Conservation (phyloP, 2,797 vertebrate genomes). For the Natrix natrix region DNA sequence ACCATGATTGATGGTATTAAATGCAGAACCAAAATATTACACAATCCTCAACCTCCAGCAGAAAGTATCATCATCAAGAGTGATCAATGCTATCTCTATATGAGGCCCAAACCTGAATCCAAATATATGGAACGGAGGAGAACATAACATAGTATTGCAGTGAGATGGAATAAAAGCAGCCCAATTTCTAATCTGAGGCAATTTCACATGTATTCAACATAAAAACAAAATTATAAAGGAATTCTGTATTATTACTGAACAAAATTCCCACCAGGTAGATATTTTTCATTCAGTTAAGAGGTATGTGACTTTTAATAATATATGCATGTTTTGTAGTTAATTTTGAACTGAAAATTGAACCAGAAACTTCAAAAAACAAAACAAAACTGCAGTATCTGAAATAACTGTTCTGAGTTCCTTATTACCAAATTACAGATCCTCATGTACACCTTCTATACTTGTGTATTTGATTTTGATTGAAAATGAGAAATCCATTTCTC, state of each 20-base stretch:
- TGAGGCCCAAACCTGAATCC: neutral
- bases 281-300: neutral
- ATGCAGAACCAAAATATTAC: neutral
- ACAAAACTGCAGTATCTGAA: neutral
- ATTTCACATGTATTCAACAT: neutral
- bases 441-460: neutral
- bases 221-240: neutral
- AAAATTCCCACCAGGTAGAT: neutral
- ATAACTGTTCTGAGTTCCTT: neutral
- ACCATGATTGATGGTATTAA: neutral
- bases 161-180: neutral
- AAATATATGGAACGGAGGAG: neutral
- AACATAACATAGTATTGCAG: neutral
- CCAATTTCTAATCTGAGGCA: neutral
- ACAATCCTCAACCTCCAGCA: neutral
- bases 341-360: neutral
- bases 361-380: neutral
- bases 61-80: no score
- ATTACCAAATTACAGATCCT: neutral
- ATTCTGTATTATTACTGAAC: neutral
- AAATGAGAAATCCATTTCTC: neutral
- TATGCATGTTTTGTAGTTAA: neutral
- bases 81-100: neutral
- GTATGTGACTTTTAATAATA: neutral
- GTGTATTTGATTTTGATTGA: neutral